Percentiles rank a stretch among this genome's conserved stretches.
Evolutionary conservation across 2,797 vertebrate species (phyloP).

Genomic region (Iguana delicatissima): DNA sequence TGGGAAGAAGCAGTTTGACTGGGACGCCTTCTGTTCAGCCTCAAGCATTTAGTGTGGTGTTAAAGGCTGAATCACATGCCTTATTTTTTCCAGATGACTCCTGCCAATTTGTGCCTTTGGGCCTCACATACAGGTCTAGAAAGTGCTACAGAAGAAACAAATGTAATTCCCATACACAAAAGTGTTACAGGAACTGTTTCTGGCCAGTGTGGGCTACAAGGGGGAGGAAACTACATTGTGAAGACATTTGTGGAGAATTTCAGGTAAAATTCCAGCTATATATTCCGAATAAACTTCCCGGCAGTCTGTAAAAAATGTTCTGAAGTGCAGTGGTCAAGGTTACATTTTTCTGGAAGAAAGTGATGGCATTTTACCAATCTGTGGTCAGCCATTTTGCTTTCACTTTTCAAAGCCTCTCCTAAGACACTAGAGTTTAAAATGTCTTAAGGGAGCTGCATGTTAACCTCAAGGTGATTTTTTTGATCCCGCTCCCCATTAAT

Average conservation of each 20-base stretch:
- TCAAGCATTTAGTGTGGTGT: slow-evolving; percentile 42
- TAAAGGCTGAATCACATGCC: slow-evolving; percentile 25
- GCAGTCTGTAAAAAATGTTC: neutral
- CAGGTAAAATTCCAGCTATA: neutral
- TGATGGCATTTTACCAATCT: neutral
- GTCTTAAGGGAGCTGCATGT: too few species aligned
- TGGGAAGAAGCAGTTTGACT: slow-evolving; percentile 42
- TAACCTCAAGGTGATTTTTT: too few species aligned
- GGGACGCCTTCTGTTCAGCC: slow-evolving; percentile 53
- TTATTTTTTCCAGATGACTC: neutral
- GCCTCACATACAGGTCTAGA: neutral
- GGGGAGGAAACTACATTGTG: neutral
- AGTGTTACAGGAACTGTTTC: neutral
- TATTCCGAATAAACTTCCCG: neutral
- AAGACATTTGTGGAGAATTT: neutral
- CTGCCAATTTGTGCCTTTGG: neutral
- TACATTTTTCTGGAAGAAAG: neutral
- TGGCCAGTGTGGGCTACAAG: neutral
- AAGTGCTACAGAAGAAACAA: neutral
- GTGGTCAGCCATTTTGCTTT: neutral
- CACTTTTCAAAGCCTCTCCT: neutral
- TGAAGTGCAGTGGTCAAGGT: neutral
- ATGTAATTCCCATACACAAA: neutral
- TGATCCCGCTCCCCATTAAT: too few species aligned
- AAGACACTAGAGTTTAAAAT: neutral